Conservation (phyloP, 2,888 invertebrate genomes). For the Melanotus villosus region DNA sequence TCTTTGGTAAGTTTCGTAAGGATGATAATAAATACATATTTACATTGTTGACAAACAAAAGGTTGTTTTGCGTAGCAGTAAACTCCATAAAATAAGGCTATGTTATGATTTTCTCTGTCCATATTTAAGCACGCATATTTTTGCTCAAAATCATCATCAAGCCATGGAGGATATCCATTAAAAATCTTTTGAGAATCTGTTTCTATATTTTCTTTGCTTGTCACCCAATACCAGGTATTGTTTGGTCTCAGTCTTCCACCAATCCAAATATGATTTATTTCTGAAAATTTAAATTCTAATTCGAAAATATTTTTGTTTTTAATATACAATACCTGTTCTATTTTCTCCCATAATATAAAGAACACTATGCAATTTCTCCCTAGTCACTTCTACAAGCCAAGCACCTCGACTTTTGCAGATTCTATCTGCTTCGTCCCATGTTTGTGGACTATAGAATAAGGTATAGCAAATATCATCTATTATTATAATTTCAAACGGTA, state of each 20-base stretch:
- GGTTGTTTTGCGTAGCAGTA: constrained; percentile 6
- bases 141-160: neutral
- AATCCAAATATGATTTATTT: constrained; percentile 25
- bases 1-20: too few relatives aligned
- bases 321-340: constrained; percentile 4
- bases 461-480: constrained; percentile 17
- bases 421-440: neutral
- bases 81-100: constrained; percentile 23
- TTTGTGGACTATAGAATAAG: constrained; percentile 5
- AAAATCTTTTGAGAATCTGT: neutral
- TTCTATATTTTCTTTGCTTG: neutral
- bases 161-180: constrained; percentile 21
- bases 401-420: neutral
- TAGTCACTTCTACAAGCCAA: constrained; percentile 21
- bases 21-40: neutral
- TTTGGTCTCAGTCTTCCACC: neutral
- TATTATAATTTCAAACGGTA: neutral
- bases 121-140: constrained; percentile 17
- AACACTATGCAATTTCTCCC: neutral
- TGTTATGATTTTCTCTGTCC: constrained; percentile 24
- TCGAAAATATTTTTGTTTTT: neutral
- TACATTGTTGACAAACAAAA: constrained; percentile 14
- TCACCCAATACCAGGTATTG: constrained; percentile 7
- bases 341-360: constrained; percentile 24
- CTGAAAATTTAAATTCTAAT: neutral